These are phyloP conservation scores for Gadus chalcogrammus DNA, from an alignment of 2,113 vertebrate genomes.

Conservation along the genomic window DNA sequence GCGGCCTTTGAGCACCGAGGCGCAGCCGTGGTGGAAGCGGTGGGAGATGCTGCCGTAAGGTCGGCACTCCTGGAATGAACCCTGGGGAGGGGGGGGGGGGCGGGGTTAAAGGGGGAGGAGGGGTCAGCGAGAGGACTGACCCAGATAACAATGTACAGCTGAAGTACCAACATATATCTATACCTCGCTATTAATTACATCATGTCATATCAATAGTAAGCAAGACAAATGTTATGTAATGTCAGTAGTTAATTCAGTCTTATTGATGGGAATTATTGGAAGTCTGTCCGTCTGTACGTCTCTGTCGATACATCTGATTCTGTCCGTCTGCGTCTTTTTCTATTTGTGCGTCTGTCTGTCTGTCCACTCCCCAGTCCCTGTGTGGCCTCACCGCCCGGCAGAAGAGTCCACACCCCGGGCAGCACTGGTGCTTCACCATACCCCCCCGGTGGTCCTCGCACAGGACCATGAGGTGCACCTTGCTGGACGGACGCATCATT, in stretches of 20 bases:
- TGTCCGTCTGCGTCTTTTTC: no score
- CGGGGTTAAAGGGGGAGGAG: no score
- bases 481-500: conserved; percentile 95
- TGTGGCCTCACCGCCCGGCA: conserved; percentile 82
- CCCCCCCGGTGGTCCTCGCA: conserved; percentile 94
- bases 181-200: no score
- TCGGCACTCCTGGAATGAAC: conserved; percentile 95
- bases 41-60: conserved; percentile 93
- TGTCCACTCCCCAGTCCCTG: conserved; percentile 1
- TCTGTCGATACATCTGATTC: no score
- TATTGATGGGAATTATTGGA: no score
- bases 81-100: conserved; percentile 64
- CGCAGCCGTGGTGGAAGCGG: conserved; percentile 90
- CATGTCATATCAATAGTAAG: no score
- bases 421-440: conserved; percentile 98
- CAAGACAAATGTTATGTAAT: no score
- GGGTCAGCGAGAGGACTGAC: no score
- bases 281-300: no score
- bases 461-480: conserved; percentile 87
- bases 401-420: conserved; percentile 95
- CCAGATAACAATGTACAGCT: no score
- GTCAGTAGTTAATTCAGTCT: no score
- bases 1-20: conserved; percentile 82
- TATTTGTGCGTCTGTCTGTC: neutral
- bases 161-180: no score